Base-by-base conservation (phyloP, 2,797 vertebrate species). In the Cirrhinus molitorella region DNA sequence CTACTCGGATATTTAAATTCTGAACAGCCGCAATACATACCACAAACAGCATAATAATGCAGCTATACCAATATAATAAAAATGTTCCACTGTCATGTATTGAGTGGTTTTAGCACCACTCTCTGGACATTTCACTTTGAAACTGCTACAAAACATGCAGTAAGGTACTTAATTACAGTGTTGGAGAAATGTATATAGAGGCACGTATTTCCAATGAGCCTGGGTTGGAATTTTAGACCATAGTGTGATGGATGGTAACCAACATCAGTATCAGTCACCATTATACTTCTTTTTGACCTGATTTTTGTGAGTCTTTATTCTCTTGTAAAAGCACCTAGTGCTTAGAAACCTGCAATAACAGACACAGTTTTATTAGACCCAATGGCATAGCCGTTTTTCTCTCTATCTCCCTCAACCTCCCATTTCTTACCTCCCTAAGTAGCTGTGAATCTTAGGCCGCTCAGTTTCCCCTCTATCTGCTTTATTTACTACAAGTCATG, bases 331-430 rank as follows among this genome's bases (percentile, higher is more conserved):
- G 83, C 89, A 91, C 87, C 89, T 84, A 88, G 83, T 83, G 88
- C 92, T 92, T 92, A 92, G 90, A 94, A 94, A 93, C 90, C 80
- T 94, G 89, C 84, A 94, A 93, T 92, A 94, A 94, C 93, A 93
- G 89, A 90, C 83, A n/a, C 77, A 80, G 83, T 89, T 94, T 94
- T 92, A 90, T 90, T 85, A 89, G 90, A 74, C 89, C 88, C 85
- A 75, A 90, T 92, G 90, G 90, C 89, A 91, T 76, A 53, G 79
- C 76, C 57, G 76, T 83, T 89, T 90, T 86, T 91, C 75, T 65
- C 79, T 83, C 83, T 79, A 87, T 91, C 86, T 88, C 87, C 75
- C 86, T 89, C 83, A 88, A 70, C 79, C 76, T 89, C 63, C 63
- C 59, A 85, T 80, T 72, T 68, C 40, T 88, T 84, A 23, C 74